Base-by-base conservation (phyloP, 1,140 invertebrate genomes). In the Holotrichia oblita region DNA sequence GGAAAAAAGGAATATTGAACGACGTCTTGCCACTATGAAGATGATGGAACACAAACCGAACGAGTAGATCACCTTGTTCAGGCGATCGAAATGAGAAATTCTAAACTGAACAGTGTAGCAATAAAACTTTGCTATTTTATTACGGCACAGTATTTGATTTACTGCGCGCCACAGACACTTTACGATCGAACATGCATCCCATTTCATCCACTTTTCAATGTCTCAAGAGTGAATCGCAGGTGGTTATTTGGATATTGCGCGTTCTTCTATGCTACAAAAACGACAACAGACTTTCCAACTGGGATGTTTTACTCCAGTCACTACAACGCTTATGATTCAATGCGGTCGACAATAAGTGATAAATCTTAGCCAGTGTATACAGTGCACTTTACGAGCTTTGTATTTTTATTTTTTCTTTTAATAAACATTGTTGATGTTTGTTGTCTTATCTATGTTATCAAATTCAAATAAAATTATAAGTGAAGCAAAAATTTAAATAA, bases 81-180 rank as follows among this genome's bases (percentile, higher is more conserved):
- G 22, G 22, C 61, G 22, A 69, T 69, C 24, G 61, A 69, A 69
- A 69, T 69, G 61, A 69, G 61, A 69, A 69, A 69, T 69, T 69
- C 61, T 69, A 27, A 69, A 69, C 61, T 69, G 61, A 69, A 22
- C 61, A 17, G 61, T 69, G 61, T 14, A 27, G 61, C 12, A 69
- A 69, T 69, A 69, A 69, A 69, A 69, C 61, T 34, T 69, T 20
- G 61, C 61, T 69, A 69, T 69, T 69, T 69, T 69, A 69, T 69
- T 69, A 27, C 20, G 61, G 48, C 10, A 6, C 61, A 22, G 61
- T 34, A 69, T 69, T 69, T 69, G 61, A 69, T 69, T 69, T 69
- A 69, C 61, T 69, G 61, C 61, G 8, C 61, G 12, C 61, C 61
- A 34, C 27, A 69, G 61, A 69, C 61, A 27, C 61, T 69, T 69